Base-by-base conservation (phyloP, 2,113 vertebrate species). In the Galemys pyrenaicus region DNA sequence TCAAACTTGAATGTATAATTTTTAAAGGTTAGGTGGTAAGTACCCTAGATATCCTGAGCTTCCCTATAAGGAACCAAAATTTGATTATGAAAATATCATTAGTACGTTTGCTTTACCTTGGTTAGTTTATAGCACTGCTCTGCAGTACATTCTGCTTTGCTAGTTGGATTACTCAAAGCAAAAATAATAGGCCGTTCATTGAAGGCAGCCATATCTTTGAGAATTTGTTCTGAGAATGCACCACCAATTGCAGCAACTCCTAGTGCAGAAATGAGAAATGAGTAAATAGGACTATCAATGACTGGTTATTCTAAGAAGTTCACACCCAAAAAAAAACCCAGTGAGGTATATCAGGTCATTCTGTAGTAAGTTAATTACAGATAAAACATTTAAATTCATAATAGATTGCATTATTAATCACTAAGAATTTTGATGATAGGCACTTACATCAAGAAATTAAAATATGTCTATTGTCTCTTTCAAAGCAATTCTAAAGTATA, bases 151-250 rank as follows among this genome's bases (percentile, higher is more conserved):
- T 99, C 99, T 20, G 99, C 99, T 98, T 99, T 99, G 98, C 99
- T 99, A 77, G 99, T 99, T 6, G 99, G 99, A 96, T 99, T 99
- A 97, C 99, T 99, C 96, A 99, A 99, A 89, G 99, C 99, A 92
- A 99, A 99, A 98, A 99, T 99, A 92, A 99, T 99, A 5, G 99
- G 99, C 15, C 54, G 98, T 74, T 99, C 75, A 67, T 99, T 99
- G 95, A 99, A 98, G 73, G 98, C 96, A 68, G 99, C 99, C 99
- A 99, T 99, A 87, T 99, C 98, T 91, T 97, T 98, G 97, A 99
- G 98, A 97, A 99, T 99, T 87, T 98, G 97, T 96, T 99, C 96
- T 1, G 99, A 98, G 97, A 99, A 99, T 24, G 99, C 99, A 83
- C 99, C 99, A 32, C 98, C 96, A 74, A 99, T 93, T 41, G 99